Base-by-base conservation (phyloP, 1,140 invertebrate genomes). In the Solenopsis fugax region DNA sequence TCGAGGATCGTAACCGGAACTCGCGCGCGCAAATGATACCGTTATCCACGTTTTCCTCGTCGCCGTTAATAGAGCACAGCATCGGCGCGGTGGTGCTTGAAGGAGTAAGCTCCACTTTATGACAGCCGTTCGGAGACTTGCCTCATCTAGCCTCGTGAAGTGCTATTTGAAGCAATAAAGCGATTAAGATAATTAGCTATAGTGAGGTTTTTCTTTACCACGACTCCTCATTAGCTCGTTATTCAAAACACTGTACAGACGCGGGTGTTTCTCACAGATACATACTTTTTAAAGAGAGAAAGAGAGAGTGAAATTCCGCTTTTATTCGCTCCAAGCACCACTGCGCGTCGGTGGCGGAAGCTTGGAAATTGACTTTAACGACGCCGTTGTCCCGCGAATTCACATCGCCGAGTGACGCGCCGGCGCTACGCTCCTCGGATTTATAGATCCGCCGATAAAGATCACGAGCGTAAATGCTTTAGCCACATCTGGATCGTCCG, bases 11-110 rank as follows among this genome's bases (percentile, higher is more conserved):
- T 24, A 82, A 71, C 80, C 80, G 80, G 69, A 84, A 82, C 67
- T 60, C 69, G 54, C 67, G 67, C 67, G 80, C 65, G 37, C 78
- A 41, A 71, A 16, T 41, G 41, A 75, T 84, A 72, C 80, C 80
- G 80, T 84, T 84, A 84, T 13, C 24, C 80, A 54, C 54, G 50
- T 81, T 52, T 84, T 84, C 80, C 77, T 71, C 37, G 50, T 78
- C 62, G 45, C 62, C 29, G 48, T 84, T 84, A 73, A 84, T 84
- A 75, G 80, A 84, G 67, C 67, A 60, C 24, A 82, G 80, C 80
- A 34, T 73, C 45, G 67, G 67, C 69, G 34, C 41, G 67, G 6
- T 37, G 45, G n/a, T 50, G 54, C 56, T 58, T 54, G 16, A 71
- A 56, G 69, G 7, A 82, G 12, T 13, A 34, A 69, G 64, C 64